phyloP scores from a whole-genome alignment of 2,888 invertebrate species.

The Unio pictorum region DNA sequence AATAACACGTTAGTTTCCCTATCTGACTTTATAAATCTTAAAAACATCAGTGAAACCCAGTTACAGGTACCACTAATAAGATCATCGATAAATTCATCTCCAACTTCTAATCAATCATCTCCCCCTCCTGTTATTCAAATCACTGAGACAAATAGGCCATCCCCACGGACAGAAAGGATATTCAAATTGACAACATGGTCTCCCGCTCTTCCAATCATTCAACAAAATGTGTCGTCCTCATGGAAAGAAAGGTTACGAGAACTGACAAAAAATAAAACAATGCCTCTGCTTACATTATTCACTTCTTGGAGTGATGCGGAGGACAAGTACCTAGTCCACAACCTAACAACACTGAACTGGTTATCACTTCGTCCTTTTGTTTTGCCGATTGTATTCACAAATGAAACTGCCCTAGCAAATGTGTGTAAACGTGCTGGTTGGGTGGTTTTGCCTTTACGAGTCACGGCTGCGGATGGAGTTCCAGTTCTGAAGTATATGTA shows the following conservation, averaged over 20 bases:
- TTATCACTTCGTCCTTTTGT: conserved; percentile 44
- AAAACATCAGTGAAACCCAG: conserved; percentile 4
- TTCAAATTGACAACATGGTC: conserved; percentile 7
- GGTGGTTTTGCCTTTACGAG: conserved; percentile 36
- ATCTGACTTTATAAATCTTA: conserved; percentile 31
- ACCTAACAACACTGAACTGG: conserved; percentile 53
- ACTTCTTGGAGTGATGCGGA: conserved; percentile 49
- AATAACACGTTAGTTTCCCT: conserved; percentile 28
- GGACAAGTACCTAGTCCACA: conserved; percentile 46
- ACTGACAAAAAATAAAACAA: conserved; percentile 8
- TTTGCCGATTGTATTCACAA: conserved; percentile 47
- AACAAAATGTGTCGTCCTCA: no score
- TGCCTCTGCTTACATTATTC: conserved; percentile 49
- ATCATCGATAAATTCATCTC: no score
- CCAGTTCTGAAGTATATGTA: conserved; percentile 63
- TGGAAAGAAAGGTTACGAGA: conserved; percentile 6
- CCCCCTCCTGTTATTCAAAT: no score
- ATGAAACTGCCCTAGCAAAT: conserved; percentile 30
- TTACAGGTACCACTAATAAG: conserved; percentile 12
- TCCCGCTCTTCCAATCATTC: neutral
- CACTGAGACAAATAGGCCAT: no score
- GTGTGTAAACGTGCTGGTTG: conserved; percentile 37
- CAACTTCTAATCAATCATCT: no score
- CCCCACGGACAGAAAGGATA: conserved; percentile 2
- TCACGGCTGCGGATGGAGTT: conserved; percentile 40